Percentiles rank a stretch among this genome's conserved stretches.
Evolutionary conservation across 64 coral and sea anemone genomes (phyloP).

Genomic region (Anthopleura sola): DNA sequence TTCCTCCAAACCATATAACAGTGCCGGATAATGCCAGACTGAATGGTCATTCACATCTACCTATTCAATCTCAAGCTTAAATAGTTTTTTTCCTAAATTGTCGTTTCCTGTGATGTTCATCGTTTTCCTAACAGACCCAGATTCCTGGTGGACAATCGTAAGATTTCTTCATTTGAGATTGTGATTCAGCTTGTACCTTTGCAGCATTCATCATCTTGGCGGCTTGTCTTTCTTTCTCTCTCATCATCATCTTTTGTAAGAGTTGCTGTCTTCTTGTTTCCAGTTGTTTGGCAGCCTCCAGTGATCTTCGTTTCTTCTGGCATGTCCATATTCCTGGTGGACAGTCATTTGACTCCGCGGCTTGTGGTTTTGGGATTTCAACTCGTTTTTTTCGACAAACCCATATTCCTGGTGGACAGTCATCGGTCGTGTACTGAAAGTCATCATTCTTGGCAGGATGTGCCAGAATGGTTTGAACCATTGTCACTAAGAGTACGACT

Average conservation of each 20-base stretch:
- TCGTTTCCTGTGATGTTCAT: not conserved
- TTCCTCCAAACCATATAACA: not conserved
- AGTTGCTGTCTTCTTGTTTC: not conserved
- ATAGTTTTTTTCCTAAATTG: not conserved
- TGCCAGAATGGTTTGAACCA: not conserved
- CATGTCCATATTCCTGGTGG: slow-evolving; percentile 25
- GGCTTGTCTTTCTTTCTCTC: not conserved
- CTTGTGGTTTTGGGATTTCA: not conserved
- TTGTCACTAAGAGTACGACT: not conserved
- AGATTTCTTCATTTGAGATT: not conserved
- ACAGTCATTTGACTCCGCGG: slow-evolving; percentile 12
- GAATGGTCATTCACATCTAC: not conserved
- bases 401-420: slow-evolving; percentile 28
- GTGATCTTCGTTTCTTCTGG: slow-evolving; percentile 9
- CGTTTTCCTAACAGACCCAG: slow-evolving; percentile 15
- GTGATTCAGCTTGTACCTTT: not conserved
- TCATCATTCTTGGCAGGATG: not conserved
- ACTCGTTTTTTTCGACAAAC: not conserved
- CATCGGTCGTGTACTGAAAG: not conserved
- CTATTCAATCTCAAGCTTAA: not conserved
- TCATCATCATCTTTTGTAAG: not conserved
- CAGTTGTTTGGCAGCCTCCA: not conserved
- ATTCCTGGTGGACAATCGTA: slow-evolving; percentile 16
- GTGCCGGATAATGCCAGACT: not conserved
- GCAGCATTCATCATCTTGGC: slow-evolving; percentile 5